Percentiles rank a stretch among this genome's conserved stretches.
Evolutionary conservation across 1,140 invertebrate species (phyloP).

Genomic region (Drosophila hydei): DNA sequence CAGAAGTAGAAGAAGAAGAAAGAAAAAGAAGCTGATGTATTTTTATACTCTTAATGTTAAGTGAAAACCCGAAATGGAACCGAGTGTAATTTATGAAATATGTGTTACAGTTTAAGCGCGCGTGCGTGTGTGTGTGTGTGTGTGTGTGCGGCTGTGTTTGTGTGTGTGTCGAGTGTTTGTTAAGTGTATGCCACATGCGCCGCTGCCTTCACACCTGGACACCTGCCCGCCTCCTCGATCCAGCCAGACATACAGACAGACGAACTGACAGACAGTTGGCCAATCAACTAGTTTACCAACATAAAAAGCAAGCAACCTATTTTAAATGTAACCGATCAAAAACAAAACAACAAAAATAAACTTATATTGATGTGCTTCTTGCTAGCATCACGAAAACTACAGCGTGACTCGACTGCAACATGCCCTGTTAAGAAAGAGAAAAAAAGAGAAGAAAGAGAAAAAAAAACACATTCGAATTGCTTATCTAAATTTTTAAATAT

Average conservation of each 20-base stretch:
- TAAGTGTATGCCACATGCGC: conserved; percentile 16
- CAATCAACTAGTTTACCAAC: conserved; percentile 18
- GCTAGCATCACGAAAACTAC: neutral
- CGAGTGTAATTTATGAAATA: conserved; percentile 9
- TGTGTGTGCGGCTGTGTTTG: conserved; percentile 4
- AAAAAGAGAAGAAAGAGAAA: neutral
- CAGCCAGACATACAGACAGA: neutral
- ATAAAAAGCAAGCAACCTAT: conserved; percentile 16
- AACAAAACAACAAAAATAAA: conserved; percentile 22
- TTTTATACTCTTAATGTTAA: conserved; percentile 77
- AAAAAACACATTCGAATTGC: neutral
- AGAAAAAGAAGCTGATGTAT: conserved; percentile 59
- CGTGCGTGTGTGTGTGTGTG: conserved; percentile 7
- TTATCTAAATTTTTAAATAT: neutral
- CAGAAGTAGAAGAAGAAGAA: conserved; percentile 24
- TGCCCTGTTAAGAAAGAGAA: conserved; percentile 15
- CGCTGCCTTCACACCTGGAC: conserved; percentile 22
- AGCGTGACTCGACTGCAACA: conserved; percentile 16
- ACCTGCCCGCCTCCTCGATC: conserved; percentile 15
- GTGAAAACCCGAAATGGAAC: conserved; percentile 43
- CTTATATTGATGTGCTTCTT: neutral
- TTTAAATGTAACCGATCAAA: conserved; percentile 41
- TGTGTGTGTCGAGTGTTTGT: conserved; percentile 17
- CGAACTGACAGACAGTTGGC: conserved; percentile 1
- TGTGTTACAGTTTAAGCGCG: conserved; percentile 7